Evolutionary conservation across 2,113 vertebrate species (phyloP).

Genomic region (Dicerorhinus sumatrensis): DNA sequence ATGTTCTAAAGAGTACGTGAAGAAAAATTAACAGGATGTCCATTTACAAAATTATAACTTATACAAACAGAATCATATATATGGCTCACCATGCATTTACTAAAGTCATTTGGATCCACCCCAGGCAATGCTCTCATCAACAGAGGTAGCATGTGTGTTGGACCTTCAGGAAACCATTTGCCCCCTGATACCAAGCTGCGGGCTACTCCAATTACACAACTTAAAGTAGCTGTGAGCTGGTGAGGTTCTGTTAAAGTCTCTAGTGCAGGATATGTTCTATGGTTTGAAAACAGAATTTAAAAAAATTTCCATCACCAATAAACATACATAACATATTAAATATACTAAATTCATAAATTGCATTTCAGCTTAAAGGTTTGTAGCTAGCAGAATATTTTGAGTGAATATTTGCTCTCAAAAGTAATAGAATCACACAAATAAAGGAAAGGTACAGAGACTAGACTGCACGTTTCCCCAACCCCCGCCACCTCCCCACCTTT

Average conservation of each 20-base stretch:
- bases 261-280: slow-evolving; percentile 97
- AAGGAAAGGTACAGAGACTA: background rate
- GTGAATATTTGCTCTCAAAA: slow-evolving; percentile 16
- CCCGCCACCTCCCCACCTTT: background rate
- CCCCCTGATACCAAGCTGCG: slow-evolving; percentile 96
- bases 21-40: background rate
- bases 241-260: slow-evolving; percentile 99
- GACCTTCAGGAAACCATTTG: slow-evolving; percentile 95
- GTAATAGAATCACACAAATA: slow-evolving; percentile 34
- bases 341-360: background rate
- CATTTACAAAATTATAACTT: background rate
- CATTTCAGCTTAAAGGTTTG: slow-evolving; percentile 6
- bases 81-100: slow-evolving; percentile 97
- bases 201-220: slow-evolving; percentile 98
- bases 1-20: background rate
- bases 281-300: slow-evolving; percentile 47
- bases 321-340: slow-evolving; percentile 32
- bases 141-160: slow-evolving; percentile 97
- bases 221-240: slow-evolving; percentile 98
- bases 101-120: slow-evolving; percentile 99
- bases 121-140: slow-evolving; percentile 98
- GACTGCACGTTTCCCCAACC: background rate
- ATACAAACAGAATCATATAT: background rate
- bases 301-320: slow-evolving; percentile 1
- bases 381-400: background rate